Conservation (phyloP, 1,140 invertebrate species). For the Sipha flava region DNA sequence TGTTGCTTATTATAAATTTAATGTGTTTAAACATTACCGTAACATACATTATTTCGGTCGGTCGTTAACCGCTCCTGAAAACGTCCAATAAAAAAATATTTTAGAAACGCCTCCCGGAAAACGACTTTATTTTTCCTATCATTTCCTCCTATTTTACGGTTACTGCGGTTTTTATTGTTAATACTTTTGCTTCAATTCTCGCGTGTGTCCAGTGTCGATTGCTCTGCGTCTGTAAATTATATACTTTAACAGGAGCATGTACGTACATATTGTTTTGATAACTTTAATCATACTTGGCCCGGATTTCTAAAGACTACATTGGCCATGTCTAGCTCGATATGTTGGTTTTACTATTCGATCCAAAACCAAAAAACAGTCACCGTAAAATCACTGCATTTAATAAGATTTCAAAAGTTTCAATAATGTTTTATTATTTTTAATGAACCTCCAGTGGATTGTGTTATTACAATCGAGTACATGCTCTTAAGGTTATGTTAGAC, state of each 20-base stretch:
- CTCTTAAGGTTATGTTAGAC: too few species aligned
- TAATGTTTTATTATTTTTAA: neutral
- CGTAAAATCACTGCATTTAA: neutral
- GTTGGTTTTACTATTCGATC: neutral
- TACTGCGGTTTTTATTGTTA: slow-evolving; percentile 6
- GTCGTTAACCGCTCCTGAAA: neutral
- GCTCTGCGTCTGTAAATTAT: too few species aligned
- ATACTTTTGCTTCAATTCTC: neutral
- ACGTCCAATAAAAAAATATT: slow-evolving; percentile 7
- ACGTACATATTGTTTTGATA: neutral
- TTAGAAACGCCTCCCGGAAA: neutral
- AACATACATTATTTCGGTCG: neutral
- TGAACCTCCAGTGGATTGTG: too few species aligned
- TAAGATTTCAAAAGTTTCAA: too few species aligned
- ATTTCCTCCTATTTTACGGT: neutral
- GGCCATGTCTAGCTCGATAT: neutral
- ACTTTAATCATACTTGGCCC: neutral
- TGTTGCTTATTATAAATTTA: neutral
- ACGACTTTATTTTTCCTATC: neutral
- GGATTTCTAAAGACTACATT: neutral
- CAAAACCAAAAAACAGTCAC: neutral
- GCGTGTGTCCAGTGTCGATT: neutral
- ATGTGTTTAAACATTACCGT: neutral
- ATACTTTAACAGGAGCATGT: neutral
- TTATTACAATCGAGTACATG: too few species aligned